Evolutionary conservation across 2,888 invertebrate species (phyloP), one percentile per base, ranked within the genome.

Genomic region (Pyrgus malvae): DNA sequence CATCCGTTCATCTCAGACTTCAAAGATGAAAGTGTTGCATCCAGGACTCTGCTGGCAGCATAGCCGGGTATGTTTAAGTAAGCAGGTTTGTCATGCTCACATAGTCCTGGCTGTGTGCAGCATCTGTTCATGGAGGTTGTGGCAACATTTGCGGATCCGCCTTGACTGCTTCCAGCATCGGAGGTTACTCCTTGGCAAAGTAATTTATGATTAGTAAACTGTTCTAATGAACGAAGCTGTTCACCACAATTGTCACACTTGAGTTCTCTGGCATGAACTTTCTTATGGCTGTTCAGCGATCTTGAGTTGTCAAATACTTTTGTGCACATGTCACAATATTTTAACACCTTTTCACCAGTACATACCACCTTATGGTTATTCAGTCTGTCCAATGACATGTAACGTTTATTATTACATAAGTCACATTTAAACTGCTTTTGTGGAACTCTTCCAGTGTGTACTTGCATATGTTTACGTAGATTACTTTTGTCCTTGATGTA

Each of bases 401-500:
- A 91, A 19, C 91, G 83, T 66, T 91, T 91, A 60, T 91, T 91
- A 66, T 91, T 91, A 66, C 91, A 91, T 48, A 91, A 69, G 66
- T 91, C 91, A 80, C 91, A 91, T 68, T 91, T 91, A 63, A 91
- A 91, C 68, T 91, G 91, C 69, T 90, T 91, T 65, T 91, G 91
- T 48, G 91, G 91, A 45, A 91, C 88, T 31, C 90, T 74, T 1
- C 91, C 91, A 29, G 91, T 91, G 63, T 91, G 91, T n/a, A 91
- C 91, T 72, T 91, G 91, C 91, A 91, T 91, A 65, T 91, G 91
- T 67, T 91, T 91, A 59, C 91, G 88, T 61, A 91, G 72, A 67
- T 91, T 91, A 69, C 90, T 91, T 63, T 91, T 91, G 72, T 91
- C 91, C 72, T 91, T 91, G 55, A 91, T 91, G 68, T 91, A 91